Conservation (phyloP, 2,888 invertebrate species). For the Pardosa pseudoannulata region DNA sequence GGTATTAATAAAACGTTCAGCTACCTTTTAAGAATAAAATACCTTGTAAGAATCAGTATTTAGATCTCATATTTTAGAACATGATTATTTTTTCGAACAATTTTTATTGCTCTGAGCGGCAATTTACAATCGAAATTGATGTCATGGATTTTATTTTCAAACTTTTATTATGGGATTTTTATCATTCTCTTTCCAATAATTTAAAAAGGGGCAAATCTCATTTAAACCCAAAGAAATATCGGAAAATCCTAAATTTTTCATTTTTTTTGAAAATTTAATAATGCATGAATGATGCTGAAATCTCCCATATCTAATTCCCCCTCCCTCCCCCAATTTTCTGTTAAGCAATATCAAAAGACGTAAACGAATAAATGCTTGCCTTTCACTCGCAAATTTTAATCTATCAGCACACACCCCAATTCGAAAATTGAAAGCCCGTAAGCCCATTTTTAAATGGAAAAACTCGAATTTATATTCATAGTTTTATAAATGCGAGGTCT, state of each 20-base stretch:
- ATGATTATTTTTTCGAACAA: neutral
- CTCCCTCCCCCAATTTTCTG: too few species aligned
- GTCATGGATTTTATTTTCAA: neutral
- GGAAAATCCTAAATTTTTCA: neutral
- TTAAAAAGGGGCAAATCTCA: neutral
- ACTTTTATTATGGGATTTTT: neutral
- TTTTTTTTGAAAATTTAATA: neutral
- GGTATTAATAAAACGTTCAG: too few species aligned
- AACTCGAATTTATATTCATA: neutral
- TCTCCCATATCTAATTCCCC: too few species aligned
- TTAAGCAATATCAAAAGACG: too few species aligned
- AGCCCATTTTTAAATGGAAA: neutral
- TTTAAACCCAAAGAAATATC: neutral
- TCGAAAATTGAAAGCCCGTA: neutral
- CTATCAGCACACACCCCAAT: neutral
- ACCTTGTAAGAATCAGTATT: too few species aligned
- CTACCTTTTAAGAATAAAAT: too few species aligned
- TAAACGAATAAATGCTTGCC: neutral
- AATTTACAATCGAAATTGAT: neutral
- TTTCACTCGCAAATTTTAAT: neutral
- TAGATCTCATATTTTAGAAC: too few species aligned
- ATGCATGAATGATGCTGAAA: too few species aligned
- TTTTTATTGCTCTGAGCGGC: neutral
- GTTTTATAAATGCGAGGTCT: neutral
- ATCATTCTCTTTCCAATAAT: neutral